Evolutionary conservation across 2,888 invertebrate species (phyloP), one percentile per base, ranked within the genome.

Genomic region (Rhagonycha lutea): DNA sequence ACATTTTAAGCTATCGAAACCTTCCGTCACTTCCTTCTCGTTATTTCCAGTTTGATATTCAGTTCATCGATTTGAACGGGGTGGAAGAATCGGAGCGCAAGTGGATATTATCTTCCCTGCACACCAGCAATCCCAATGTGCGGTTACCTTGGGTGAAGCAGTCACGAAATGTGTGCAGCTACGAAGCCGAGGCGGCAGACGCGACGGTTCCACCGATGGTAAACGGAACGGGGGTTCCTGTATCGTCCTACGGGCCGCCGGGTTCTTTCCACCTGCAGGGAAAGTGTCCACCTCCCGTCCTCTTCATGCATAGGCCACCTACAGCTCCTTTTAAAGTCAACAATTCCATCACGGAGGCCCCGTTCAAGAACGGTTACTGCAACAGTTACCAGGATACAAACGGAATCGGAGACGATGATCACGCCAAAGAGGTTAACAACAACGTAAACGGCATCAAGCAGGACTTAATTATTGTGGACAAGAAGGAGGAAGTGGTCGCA

Each of bases 41-140:
- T 14, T 68, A 3, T 10, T 61, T 61, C 8, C n/a, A 78, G 78
- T 73, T 70, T 65, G 71, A 61, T 69, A 83, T 86, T 89, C 91
- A 93, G 89, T 94, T 94, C 90, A 90, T 94, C 89, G 93, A 94
- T 90, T 90, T 93, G 85, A 91, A 91, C 87, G 93, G 92, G 88
- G 91, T 93, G 86, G 92, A 92, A 88, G 92, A 92, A 87, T 90
- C 90, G 84, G 94, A 94, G 86, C 89, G 91, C 83, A 89, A 89
- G 86, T 90, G 90, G 85, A 89, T 93, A 82, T 89, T 91, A 86
- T 89, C 90, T 81, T 92, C 92, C 79, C 88, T 93, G 81, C 84
- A 84, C 69, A 90, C 90, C 84, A 87, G 84, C 82, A 83, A 87
- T 86, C 82, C 87, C 83, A 87, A 86, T 83, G 85, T 87, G 32